Evolutionary conservation across 2,797 vertebrate species (phyloP).

Genomic region (Channallabes apus): DNA sequence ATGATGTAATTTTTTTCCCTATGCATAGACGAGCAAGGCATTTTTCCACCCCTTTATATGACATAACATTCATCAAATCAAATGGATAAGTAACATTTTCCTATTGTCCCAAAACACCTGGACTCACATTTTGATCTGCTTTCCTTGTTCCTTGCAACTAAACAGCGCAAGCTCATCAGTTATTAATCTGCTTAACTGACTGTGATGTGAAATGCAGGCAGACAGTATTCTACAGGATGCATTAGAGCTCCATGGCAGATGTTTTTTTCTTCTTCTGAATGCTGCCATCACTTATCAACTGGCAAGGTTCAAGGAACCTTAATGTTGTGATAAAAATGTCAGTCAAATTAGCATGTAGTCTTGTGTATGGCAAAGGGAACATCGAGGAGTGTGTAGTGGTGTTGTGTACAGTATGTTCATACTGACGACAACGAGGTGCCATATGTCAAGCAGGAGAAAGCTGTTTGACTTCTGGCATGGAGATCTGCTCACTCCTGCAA

Average conservation of each 20-base stretch:
- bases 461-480: neutral
- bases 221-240: neutral
- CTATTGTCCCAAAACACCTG: neutral
- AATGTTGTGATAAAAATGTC: neutral
- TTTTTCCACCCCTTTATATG: no score
- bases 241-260: no score
- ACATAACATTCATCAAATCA: no score
- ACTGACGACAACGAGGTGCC: constrained; percentile 53
- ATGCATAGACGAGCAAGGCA: no score
- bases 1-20: no score
- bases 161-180: neutral
- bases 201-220: neutral
- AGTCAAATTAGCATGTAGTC: neutral
- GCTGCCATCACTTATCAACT: neutral
- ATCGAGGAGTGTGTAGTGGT: constrained; percentile 33
- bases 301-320: neutral
- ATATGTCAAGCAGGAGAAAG: constrained; percentile 54
- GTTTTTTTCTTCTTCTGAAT: no score
- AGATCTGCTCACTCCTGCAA: constrained; percentile 1
- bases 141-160: no score
- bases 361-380: no score
- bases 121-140: neutral
- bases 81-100: neutral
- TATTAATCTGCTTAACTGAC: neutral
- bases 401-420: constrained; percentile 51